Conservation (phyloP, 2,888 invertebrate genomes). For the Thereva unica region DNA sequence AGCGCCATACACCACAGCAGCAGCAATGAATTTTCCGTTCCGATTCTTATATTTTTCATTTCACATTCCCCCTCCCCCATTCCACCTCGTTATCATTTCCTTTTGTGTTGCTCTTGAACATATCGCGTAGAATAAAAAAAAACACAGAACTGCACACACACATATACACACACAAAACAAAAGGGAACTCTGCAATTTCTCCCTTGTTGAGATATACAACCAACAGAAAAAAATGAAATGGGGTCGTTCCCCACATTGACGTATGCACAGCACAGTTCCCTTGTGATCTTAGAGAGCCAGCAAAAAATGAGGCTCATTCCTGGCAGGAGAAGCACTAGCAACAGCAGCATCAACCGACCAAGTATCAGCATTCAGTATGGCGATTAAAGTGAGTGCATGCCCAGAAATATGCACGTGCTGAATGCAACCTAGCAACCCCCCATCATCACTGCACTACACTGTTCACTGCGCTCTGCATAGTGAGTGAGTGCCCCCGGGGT, state of each 20-base stretch:
- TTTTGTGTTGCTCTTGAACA: too few species aligned
- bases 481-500: not conserved
- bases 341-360: too few species aligned
- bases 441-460: not conserved
- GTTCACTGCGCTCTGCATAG: not conserved
- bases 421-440: not conserved
- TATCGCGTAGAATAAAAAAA: too few species aligned
- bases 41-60: too few species aligned
- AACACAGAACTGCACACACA: too few species aligned
- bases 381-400: conserved; percentile 31
- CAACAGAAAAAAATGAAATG: conserved; percentile 23
- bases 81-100: too few species aligned
- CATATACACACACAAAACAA: conserved; percentile 5
- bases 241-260: conserved; percentile 32
- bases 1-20: too few species aligned
- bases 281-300: not conserved
- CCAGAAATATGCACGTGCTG: conserved; percentile 30
- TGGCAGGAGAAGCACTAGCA: too few species aligned
- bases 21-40: too few species aligned
- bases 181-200: conserved; percentile 28
- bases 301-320: too few species aligned
- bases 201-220: conserved; percentile 16
- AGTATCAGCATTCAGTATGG: conserved; percentile 15
- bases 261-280: conserved; percentile 15
- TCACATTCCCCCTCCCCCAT: too few species aligned